Evolutionary conservation across 2,888 invertebrate genomes (phyloP).

Genomic region (Diloba caeruleocephala): DNA sequence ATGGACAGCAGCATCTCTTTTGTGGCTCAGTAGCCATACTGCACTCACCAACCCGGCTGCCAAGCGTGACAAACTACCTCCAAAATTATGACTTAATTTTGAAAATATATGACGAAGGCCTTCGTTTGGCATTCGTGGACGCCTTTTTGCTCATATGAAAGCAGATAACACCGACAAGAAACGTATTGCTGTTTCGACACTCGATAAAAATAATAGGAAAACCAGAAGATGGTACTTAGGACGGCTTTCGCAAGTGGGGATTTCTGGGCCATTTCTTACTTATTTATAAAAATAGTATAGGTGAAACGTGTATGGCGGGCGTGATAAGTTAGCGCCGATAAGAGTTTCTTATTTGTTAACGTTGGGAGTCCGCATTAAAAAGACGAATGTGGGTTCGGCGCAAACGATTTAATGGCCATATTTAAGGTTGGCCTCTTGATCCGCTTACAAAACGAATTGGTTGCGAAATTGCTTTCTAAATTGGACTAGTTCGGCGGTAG

Average conservation of each 20-base stretch:
- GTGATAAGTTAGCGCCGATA: slow-evolving; percentile 64
- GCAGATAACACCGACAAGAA: slow-evolving; percentile 14
- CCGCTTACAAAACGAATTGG: slow-evolving; percentile 87
- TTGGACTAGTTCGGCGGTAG: slow-evolving; percentile 87
- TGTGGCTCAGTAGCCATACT: too few relatives aligned
- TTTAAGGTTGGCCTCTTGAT: slow-evolving; percentile 86
- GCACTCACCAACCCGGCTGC: too few relatives aligned
- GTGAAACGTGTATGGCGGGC: slow-evolving; percentile 49
- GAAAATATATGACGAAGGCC: too few relatives aligned
- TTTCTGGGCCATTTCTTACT: slow-evolving; percentile 29
- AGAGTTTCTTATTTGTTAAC: slow-evolving; percentile 74
- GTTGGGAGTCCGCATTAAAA: slow-evolving; percentile 72
- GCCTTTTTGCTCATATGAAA: too few relatives aligned
- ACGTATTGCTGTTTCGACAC: slow-evolving; percentile 24
- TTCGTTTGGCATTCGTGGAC: too few relatives aligned
- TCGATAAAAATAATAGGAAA: slow-evolving; percentile 27
- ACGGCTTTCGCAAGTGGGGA: slow-evolving; percentile 15
- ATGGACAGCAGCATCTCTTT: too few relatives aligned
- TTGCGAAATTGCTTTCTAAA: slow-evolving; percentile 88
- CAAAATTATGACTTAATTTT: too few relatives aligned
- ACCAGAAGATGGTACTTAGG: slow-evolving; percentile 21
- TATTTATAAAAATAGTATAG: slow-evolving; percentile 42
- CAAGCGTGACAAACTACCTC: too few relatives aligned
- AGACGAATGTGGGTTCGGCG: slow-evolving; percentile 76
- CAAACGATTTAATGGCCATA: slow-evolving; percentile 84